Percentiles rank a stretch among this genome's conserved stretches.
Evolutionary conservation across 2,797 vertebrate species (phyloP).

Genomic region (Pangasius macronema): DNA sequence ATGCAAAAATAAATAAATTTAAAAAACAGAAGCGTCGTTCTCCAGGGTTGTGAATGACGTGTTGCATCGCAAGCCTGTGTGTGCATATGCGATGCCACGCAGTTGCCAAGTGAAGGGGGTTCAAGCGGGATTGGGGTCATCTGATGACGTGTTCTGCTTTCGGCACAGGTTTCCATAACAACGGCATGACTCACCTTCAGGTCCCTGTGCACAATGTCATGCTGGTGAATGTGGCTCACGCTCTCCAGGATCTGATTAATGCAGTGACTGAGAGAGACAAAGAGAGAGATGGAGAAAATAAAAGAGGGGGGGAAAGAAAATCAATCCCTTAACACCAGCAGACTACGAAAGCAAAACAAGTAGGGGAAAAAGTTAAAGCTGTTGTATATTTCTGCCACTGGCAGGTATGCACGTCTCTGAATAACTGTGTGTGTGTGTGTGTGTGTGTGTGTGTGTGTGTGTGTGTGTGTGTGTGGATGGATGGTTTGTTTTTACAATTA

Average conservation of each 20-base stretch:
- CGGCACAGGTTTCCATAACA: conserved; percentile 53
- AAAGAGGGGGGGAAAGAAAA: not conserved
- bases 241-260: conserved; percentile 99
- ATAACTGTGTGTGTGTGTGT: conserved; percentile 4
- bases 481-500: conserved; percentile 24
- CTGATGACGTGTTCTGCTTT: conserved; percentile 45
- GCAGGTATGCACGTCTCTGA: not conserved
- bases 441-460: too few relatives aligned
- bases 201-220: conserved; percentile 98
- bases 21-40: not conserved
- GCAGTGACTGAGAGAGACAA: conserved; percentile 85
- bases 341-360: conserved; percentile 1
- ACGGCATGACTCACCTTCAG: conserved; percentile 87
- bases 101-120: conserved; percentile 46
- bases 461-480: not conserved
- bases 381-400: not conserved
- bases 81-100: conserved; percentile 36
- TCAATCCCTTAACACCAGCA: conserved; percentile 3
- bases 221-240: conserved; percentile 98
- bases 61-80: conserved; percentile 13
- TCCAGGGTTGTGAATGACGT: not conserved
- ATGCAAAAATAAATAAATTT: not conserved
- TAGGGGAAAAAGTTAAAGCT: conserved; percentile 13
- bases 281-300: conserved; percentile 2
- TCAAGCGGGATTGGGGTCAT: conserved; percentile 39